Percentiles rank a stretch among this genome's conserved stretches.
Conservation (phyloP, 2,888 invertebrate species). For the Pseudococcus jackbeardsleyi region DNA sequence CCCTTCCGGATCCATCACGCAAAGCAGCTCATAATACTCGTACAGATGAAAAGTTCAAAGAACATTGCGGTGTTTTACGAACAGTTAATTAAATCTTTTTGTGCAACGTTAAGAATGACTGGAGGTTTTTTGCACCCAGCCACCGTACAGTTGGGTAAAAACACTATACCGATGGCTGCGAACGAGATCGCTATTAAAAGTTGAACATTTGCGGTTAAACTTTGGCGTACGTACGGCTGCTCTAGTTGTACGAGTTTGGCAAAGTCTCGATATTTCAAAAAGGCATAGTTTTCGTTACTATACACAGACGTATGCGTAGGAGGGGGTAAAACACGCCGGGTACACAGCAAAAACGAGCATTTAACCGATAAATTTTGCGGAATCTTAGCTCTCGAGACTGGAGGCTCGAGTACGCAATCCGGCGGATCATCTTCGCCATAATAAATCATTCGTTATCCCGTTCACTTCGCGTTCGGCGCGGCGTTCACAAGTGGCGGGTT, state of each 20-base stretch:
- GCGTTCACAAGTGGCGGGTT: conserved; percentile 59
- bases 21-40: too few species aligned
- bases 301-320: background rate
- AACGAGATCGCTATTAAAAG: background rate
- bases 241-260: background rate
- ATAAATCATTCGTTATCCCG: conserved; percentile 60
- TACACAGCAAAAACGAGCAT: conserved; percentile 17
- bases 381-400: conserved; percentile 37
- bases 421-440: conserved; percentile 55
- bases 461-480: background rate
- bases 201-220: conserved; percentile 22
- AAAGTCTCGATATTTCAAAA: conserved; percentile 17
- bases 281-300: conserved; percentile 1
- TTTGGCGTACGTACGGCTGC: conserved; percentile 12
- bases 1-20: too few species aligned
- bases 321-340: background rate
- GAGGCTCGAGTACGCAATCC: conserved; percentile 55
- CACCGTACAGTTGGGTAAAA: background rate
- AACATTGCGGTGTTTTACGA: background rate
- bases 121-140: background rate
- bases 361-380: conserved; percentile 47
- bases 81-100: conserved; percentile 7
- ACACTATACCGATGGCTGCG: background rate
- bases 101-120: background rate
- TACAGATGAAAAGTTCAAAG: background rate